phyloP scores from a whole-genome alignment of 1,140 invertebrate genomes.

The Teleopsis dalmanni region DNA sequence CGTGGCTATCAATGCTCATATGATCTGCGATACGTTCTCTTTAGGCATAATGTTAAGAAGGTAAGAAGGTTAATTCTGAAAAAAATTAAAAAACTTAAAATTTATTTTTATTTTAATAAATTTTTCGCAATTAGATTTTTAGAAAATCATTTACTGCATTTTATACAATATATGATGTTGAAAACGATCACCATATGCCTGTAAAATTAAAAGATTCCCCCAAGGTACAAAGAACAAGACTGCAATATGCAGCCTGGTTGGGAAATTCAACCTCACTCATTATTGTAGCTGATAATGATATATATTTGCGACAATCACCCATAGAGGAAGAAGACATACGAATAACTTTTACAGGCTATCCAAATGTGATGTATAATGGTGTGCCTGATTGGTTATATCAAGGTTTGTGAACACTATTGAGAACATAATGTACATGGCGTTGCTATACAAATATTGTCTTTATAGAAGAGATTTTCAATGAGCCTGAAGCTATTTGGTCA shows the following conservation, averaged over 20 bases:
- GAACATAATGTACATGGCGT: not conserved
- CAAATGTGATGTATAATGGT: conserved; percentile 78
- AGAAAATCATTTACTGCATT: conserved; percentile 70
- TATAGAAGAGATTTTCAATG: conserved; percentile 67
- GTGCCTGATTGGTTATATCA: conserved; percentile 92
- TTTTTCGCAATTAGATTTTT: conserved; percentile 58
- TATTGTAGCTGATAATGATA: conserved; percentile 76
- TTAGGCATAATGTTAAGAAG: conserved; percentile 78
- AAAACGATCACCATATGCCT: conserved; percentile 78
- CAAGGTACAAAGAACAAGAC: conserved; percentile 59
- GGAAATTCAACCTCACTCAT: conserved; percentile 63
- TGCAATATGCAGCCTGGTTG: conserved; percentile 72
- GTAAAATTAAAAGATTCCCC: conserved; percentile 59
- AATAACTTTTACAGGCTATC: conserved; percentile 66
- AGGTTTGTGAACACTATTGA: conserved; percentile 48
- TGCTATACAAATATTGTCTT: not conserved
- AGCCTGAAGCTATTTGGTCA: conserved; percentile 73
- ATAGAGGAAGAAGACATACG: conserved; percentile 54
- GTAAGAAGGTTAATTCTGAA: conserved; percentile 48
- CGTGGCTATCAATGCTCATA: conserved; percentile 72
- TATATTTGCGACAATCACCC: conserved; percentile 69
- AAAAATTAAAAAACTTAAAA: no score
- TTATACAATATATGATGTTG: conserved; percentile 79
- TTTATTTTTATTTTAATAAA: not conserved
- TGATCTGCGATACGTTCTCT: conserved; percentile 72